Evolutionary conservation across 1,140 invertebrate species (phyloP).

Genomic region (Drosophila watanabei): DNA sequence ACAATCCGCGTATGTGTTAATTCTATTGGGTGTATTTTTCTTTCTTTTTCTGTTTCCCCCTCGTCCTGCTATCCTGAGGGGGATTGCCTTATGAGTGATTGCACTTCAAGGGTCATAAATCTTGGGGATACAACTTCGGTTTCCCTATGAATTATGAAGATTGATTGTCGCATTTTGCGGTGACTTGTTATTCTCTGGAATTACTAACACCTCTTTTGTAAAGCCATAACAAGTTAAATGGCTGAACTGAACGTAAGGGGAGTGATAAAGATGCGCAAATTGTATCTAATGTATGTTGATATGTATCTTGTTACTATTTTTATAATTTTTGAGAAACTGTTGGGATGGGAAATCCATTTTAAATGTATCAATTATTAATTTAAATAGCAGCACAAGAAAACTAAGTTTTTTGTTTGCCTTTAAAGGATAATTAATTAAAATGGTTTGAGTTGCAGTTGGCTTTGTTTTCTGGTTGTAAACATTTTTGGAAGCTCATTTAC

Average conservation of each 20-base stretch:
- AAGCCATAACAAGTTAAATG: slow-evolving; percentile 35
- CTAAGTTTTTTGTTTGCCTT: background rate
- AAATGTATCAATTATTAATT: background rate
- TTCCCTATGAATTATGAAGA: slow-evolving; percentile 40
- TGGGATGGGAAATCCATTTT: slow-evolving; percentile 4
- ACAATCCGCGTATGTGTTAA: slow-evolving; percentile 51
- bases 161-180: slow-evolving; percentile 44
- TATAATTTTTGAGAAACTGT: background rate
- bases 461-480: background rate
- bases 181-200: slow-evolving; percentile 43
- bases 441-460: background rate
- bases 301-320: background rate
- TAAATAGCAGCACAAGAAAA: background rate
- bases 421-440: background rate
- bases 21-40: slow-evolving; percentile 46
- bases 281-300: slow-evolving; percentile 2
- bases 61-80: slow-evolving; percentile 4
- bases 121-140: slow-evolving; percentile 30
- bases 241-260: background rate
- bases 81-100: slow-evolving; percentile 51
- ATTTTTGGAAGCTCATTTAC: background rate
- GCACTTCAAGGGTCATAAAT: slow-evolving; percentile 46
- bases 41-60: background rate
- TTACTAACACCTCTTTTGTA: slow-evolving; percentile 51
- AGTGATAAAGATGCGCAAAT: background rate